Conservation (phyloP, 2,113 vertebrate species). For the Phocoena phocoena region DNA sequence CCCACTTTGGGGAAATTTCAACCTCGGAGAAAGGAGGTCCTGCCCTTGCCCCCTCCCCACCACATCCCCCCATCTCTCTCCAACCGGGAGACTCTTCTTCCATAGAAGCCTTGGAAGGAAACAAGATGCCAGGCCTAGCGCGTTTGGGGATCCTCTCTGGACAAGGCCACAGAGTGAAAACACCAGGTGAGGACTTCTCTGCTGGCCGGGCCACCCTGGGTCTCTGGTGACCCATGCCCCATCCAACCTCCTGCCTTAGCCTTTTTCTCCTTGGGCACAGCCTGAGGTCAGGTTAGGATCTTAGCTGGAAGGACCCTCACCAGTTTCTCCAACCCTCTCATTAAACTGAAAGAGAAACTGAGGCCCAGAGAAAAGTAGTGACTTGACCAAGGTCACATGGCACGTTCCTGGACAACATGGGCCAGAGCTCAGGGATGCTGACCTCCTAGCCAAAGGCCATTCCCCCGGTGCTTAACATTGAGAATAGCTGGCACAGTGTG, state of each 20-base stretch:
- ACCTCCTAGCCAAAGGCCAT: neutral
- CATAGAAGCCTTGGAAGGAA: slow-evolving; percentile 49
- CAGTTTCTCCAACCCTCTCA: neutral
- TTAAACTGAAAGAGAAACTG: slow-evolving; percentile 54
- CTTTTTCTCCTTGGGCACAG: neutral
- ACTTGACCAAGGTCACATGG: neutral
- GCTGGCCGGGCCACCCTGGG: neutral
- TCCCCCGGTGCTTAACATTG: neutral
- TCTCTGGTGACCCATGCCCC: neutral
- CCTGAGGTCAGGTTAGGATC: neutral
- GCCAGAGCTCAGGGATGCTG: neutral
- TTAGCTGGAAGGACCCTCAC: neutral
- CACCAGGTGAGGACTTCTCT: slow-evolving; percentile 66
- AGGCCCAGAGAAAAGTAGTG: slow-evolving; percentile 3
- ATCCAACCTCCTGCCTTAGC: neutral
- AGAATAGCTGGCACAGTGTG: neutral
- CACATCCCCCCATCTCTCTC: neutral
- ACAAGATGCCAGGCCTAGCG: slow-evolving; percentile 50
- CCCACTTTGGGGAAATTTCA: neutral
- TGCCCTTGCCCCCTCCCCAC: slow-evolving; percentile 18
- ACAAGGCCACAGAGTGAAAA: slow-evolving; percentile 57
- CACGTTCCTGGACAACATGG: neutral
- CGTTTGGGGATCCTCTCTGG: slow-evolving; percentile 52
- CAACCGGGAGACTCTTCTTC: neutral
- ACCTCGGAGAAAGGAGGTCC: neutral